phyloP scores from a whole-genome alignment of 2,113 vertebrate genomes.

The Spilogale gracilis region DNA sequence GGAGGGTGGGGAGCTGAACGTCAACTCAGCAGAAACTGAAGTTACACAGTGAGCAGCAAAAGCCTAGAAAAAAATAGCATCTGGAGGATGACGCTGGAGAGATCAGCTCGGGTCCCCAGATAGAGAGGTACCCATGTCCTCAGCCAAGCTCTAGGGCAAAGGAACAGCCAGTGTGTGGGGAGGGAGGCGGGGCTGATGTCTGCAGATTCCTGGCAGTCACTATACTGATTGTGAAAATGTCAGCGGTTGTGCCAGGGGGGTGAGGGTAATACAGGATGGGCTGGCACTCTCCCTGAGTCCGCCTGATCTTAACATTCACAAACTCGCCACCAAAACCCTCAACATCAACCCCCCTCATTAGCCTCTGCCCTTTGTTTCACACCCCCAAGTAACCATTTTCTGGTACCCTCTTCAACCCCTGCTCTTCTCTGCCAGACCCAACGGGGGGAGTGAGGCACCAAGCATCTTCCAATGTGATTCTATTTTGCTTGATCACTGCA shows the following conservation, averaged over 20 bases:
- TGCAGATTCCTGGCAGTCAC: slow-evolving; percentile 51
- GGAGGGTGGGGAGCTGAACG: not conserved
- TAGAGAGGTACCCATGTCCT: not conserved
- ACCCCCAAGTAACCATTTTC: not conserved
- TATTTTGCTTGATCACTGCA: slow-evolving; percentile 81
- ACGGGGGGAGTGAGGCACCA: not conserved
- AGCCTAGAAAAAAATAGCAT: not conserved
- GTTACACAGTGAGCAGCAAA: not conserved
- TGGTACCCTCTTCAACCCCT: not conserved
- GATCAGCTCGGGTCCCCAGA: not conserved
- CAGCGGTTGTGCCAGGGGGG: slow-evolving; percentile 48
- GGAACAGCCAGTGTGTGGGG: not conserved
- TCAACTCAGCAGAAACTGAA: not conserved
- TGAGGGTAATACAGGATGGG: slow-evolving; percentile 26
- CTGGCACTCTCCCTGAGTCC: slow-evolving; percentile 15
- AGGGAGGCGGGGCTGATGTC: not conserved
- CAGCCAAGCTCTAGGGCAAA: slow-evolving; percentile 43
- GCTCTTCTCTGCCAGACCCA: not conserved
- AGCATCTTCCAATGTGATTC: slow-evolving; percentile 27
- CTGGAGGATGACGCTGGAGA: not conserved
- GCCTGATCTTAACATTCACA: not conserved
- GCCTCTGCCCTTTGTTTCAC: not conserved
- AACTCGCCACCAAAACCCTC: not conserved
- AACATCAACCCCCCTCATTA: not conserved
- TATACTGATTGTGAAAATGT: slow-evolving; percentile 51